Base-by-base conservation (phyloP, 2,797 vertebrate species). In the Sebastes glaucus region DNA sequence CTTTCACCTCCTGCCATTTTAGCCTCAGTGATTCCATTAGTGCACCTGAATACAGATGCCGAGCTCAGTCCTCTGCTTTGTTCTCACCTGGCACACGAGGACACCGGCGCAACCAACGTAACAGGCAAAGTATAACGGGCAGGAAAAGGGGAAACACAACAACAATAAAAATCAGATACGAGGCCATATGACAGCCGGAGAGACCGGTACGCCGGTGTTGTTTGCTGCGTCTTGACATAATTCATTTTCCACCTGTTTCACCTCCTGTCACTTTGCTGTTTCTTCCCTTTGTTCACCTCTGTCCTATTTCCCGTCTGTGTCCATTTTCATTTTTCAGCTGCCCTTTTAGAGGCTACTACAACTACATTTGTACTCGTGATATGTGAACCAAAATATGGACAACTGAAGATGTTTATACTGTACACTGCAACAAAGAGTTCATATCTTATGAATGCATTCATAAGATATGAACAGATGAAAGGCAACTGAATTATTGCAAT, bases 1-100 rank as follows among this genome's bases (percentile, higher is more conserved):
- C 94, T 93, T 91, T 93, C 91, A 94, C 92, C 94, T 88, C 85
- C 89, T 93, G 92, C 90, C 93, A 93, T 94, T 95, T 95, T 91
- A 93, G 93, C 91, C 92, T 92, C 92, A 94, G 88, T 94, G 93
- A 92, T 91, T 96, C 90, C 92, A 93, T 95, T 94, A 94, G 85
- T 88, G 87, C 92, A 94, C 87, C 92, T 93, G 92, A 93, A 93
- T 92, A 91, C 92, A 94, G 90, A 94, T 91, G 82, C 91, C 62
- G 52, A 84, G 77, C 81, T 80, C 69, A 72, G 74, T 77, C 72
- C 77, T 49, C 62, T 73, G 63, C 84, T 90, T 84, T 87, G 80
- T 90, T 86, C 86, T 86, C 74, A 90, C 76, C 82, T 84, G 78
- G 79, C 80, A 83, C 77, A 77, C n/a, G 65, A 81, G 75, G 84